phyloP scores from a whole-genome alignment of 2,888 invertebrate species.

The Nasonia oneida region DNA sequence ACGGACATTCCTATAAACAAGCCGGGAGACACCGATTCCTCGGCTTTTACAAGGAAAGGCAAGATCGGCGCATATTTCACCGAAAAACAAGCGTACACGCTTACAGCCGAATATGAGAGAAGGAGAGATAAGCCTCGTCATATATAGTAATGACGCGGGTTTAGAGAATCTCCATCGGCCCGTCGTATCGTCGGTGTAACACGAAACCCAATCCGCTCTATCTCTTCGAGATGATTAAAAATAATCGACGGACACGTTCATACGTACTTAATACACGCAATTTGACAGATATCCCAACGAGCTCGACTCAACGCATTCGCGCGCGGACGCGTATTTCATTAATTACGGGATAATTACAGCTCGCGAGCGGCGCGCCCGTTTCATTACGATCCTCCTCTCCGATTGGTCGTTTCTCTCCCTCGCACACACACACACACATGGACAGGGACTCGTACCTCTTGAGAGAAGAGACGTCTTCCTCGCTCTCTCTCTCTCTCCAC shows the following conservation, averaged over 20 bases:
- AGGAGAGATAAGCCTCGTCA: background rate
- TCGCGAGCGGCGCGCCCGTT: slow-evolving; percentile 34
- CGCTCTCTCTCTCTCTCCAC: slow-evolving; percentile 47
- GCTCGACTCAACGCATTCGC: slow-evolving; percentile 42
- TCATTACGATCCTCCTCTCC: slow-evolving; percentile 50
- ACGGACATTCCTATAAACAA: background rate
- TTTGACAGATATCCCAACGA: slow-evolving; percentile 13
- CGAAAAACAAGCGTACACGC: background rate
- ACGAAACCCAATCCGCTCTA: background rate
- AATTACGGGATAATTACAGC: slow-evolving; percentile 59
- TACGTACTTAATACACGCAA: background rate
- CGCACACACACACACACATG: background rate
- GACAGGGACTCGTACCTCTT: background rate
- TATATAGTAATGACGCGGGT: background rate
- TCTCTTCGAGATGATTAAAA: background rate
- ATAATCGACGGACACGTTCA: background rate
- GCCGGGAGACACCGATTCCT: background rate
- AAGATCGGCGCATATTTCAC: background rate
- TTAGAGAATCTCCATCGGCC: background rate
- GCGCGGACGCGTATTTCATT: slow-evolving; percentile 51
- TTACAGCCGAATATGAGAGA: background rate
- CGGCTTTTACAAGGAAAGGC: background rate
- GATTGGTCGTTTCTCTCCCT: slow-evolving; percentile 19
- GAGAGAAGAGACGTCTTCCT: slow-evolving; percentile 50
- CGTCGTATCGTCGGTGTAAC: background rate